Evolutionary conservation across 2,888 invertebrate species (phyloP).

Genomic region (Drosophila kuntzei): DNA sequence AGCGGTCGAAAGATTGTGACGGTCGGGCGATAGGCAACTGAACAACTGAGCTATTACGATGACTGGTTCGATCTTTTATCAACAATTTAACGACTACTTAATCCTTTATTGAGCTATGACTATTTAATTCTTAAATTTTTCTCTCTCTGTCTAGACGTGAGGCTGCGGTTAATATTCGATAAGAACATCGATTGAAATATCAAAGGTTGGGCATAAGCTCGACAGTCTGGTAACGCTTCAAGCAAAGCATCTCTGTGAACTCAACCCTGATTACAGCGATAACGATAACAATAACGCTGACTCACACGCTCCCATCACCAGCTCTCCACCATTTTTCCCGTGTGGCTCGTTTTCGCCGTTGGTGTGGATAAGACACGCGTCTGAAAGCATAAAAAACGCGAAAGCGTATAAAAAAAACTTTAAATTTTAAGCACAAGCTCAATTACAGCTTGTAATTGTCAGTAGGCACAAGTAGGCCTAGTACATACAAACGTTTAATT

Average conservation of each 20-base stretch:
- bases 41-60: not conserved
- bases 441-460: constrained; percentile 69
- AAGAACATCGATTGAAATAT: not conserved
- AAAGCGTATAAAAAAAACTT: constrained; percentile 70
- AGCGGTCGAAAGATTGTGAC: not conserved
- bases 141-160: too few species aligned
- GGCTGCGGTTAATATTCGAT: too few species aligned
- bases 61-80: not conserved
- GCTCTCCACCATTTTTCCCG: constrained; percentile 65
- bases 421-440: constrained; percentile 63
- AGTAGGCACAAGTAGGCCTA: constrained; percentile 67
- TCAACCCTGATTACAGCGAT: constrained; percentile 36
- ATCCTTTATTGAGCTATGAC: not conserved
- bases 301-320: constrained; percentile 56
- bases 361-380: constrained; percentile 76
- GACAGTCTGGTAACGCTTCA: constrained; percentile 22
- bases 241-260: constrained; percentile 36
- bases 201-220: not conserved
- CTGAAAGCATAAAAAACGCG: constrained; percentile 70
- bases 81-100: not conserved
- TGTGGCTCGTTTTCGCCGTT: constrained; percentile 69
- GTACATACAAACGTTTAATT: constrained; percentile 54
- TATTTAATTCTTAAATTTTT: not conserved
- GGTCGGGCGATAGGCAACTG: not conserved
- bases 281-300: constrained; percentile 49